These are phyloP conservation scores for Pseudotriccus pelzelni DNA, from an alignment of 2,797 vertebrate species.

Conservation along the genomic window DNA sequence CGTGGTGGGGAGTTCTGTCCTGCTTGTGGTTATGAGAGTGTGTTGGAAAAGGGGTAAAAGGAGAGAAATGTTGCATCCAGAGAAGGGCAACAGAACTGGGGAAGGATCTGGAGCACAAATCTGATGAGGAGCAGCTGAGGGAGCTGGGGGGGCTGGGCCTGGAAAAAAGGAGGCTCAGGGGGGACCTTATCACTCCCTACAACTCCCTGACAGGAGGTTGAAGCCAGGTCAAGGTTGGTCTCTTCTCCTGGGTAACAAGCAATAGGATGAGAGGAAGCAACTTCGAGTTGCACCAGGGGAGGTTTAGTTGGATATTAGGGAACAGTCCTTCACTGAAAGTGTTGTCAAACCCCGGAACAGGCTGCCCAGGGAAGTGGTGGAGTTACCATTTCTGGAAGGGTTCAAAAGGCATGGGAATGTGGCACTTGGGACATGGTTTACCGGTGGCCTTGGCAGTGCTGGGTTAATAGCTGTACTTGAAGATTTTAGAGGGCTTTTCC, in stretches of 20 bases:
- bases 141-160: neutral
- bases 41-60: neutral
- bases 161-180: neutral
- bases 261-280: accelerated
- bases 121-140: accelerated
- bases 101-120: neutral
- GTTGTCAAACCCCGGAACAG: neutral
- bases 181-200: accelerated
- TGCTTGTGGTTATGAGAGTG: neutral
- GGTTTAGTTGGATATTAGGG: neutral
- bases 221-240: accelerated
- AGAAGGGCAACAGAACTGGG: accelerated
- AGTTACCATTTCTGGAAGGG: neutral
- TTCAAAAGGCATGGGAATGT: accelerated
- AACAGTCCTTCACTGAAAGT: neutral
- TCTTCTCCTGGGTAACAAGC: neutral
- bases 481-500: neutral
- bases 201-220: accelerated
- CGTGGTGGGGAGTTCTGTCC: neutral
- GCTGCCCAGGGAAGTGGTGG: neutral
- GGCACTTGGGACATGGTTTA: neutral
- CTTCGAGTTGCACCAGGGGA: accelerated
- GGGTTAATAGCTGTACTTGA: accelerated
- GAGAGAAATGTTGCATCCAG: accelerated
- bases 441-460: neutral